A percentile compares a stretch with the other conserved stretches of the same genome.
These are phyloP conservation scores for Chionodraco myersi DNA, from an alignment of 2,113 vertebrate genomes.

Conservation along the genomic window DNA sequence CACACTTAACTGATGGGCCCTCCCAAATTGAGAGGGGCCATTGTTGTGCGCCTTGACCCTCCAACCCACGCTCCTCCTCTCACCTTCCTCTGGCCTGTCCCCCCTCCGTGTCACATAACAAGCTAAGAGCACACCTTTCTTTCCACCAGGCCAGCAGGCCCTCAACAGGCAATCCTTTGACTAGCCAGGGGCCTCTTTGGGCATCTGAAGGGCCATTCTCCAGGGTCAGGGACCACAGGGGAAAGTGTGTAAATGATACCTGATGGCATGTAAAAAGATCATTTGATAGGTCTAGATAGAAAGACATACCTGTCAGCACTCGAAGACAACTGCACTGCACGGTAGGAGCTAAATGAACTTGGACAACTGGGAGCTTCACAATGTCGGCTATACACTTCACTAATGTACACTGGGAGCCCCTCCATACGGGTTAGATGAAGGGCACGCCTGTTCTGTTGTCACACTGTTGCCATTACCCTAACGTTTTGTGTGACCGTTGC, in stretches of 20 bases:
- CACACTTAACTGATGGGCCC: constrained; percentile 77
- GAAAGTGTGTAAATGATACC: constrained; percentile 73
- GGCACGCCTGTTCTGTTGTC: background rate
- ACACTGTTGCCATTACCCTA: background rate
- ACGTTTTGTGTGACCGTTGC: background rate
- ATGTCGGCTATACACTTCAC: background rate
- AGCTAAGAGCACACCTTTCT: constrained; percentile 69
- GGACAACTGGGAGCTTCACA: background rate
- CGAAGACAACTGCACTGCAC: constrained; percentile 15
- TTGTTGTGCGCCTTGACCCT: constrained; percentile 68
- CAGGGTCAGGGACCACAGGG: constrained; percentile 61
- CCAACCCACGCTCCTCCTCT: constrained; percentile 48
- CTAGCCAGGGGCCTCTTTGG: constrained; percentile 56
- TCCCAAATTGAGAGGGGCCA: constrained; percentile 71
- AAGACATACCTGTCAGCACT: constrained; percentile 48
- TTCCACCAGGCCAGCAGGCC: constrained; percentile 46
- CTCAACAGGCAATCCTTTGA: constrained; percentile 72
- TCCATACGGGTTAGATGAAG: background rate
- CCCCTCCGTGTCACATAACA: constrained; percentile 71
- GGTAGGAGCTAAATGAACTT: background rate
- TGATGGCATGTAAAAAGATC: constrained; percentile 70
- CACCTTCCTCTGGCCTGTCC: constrained; percentile 69
- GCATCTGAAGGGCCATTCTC: constrained; percentile 65
- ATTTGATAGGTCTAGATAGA: constrained; percentile 51
- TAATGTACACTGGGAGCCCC: background rate